phyloP scores from a whole-genome alignment of 2,888 invertebrate species.

The Calliphora vomitoria region DNA sequence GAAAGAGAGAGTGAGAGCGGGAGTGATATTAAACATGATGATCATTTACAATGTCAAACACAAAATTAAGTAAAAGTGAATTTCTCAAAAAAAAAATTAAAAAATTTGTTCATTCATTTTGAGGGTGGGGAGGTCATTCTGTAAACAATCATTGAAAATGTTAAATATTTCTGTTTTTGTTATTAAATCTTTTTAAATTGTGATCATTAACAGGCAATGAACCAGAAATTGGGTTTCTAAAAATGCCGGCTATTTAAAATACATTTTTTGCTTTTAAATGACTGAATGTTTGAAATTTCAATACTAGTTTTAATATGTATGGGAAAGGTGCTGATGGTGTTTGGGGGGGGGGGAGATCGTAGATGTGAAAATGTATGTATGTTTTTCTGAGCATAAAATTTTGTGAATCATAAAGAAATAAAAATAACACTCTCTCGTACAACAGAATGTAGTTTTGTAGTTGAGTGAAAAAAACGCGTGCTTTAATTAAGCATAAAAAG shows the following conservation, averaged over 20 bases:
- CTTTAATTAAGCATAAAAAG: conserved; percentile 39
- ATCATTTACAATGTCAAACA: background rate
- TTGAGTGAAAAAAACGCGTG: conserved; percentile 34
- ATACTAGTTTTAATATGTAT: background rate
- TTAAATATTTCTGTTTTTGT: background rate
- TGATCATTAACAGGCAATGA: background rate
- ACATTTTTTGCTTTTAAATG: conserved; percentile 8
- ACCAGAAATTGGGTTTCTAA: background rate
- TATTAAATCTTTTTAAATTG: too few species aligned
- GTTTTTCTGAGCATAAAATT: background rate
- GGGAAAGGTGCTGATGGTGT: background rate
- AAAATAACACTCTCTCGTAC: background rate
- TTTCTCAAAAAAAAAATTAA: too few species aligned
- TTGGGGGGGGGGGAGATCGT: background rate
- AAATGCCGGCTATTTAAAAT: conserved; percentile 74
- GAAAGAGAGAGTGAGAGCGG: background rate
- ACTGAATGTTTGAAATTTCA: conserved; percentile 1
- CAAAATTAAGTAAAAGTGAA: conserved; percentile 3
- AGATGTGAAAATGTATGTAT: background rate
- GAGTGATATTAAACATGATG: background rate
- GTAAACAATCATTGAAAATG: background rate
- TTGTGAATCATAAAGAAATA: conserved; percentile 54
- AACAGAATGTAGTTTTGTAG: conserved; percentile 66
- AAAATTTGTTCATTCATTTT: background rate
- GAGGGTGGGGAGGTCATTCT: background rate